Conservation (phyloP, 2,797 vertebrate species). For the Lepus townsendii region DNA sequence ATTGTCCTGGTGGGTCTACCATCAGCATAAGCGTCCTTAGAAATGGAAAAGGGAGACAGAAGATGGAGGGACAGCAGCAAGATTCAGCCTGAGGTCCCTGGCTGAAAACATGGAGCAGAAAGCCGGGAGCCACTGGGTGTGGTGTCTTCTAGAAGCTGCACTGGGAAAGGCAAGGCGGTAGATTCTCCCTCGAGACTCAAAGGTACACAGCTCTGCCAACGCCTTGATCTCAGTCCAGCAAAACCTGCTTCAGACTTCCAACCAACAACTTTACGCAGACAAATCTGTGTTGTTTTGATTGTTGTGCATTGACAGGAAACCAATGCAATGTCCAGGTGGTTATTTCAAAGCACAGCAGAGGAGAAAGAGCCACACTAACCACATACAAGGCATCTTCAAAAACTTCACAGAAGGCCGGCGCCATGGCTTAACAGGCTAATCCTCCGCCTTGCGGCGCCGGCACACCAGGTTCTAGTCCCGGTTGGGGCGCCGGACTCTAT, state of each 20-base stretch:
- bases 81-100: neutral
- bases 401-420: too few species aligned
- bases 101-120: neutral
- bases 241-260: neutral
- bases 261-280: neutral
- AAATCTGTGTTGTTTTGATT: neutral
- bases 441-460: too few species aligned
- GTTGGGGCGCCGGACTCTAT: too few species aligned
- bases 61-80: neutral
- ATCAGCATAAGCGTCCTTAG: neutral
- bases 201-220: neutral
- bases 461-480: too few species aligned
- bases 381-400: neutral
- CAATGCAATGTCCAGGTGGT: neutral
- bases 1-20: neutral
- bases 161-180: neutral
- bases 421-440: too few species aligned
- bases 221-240: neutral
- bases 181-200: neutral
- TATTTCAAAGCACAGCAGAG: constrained; percentile 10
- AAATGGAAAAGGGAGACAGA: neutral
- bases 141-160: neutral
- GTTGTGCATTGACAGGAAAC: neutral
- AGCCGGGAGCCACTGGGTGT: neutral
- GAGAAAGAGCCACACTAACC: neutral